Evolutionary conservation across 2,888 invertebrate species (phyloP).

Genomic region (Protodeltote pygarga): DNA sequence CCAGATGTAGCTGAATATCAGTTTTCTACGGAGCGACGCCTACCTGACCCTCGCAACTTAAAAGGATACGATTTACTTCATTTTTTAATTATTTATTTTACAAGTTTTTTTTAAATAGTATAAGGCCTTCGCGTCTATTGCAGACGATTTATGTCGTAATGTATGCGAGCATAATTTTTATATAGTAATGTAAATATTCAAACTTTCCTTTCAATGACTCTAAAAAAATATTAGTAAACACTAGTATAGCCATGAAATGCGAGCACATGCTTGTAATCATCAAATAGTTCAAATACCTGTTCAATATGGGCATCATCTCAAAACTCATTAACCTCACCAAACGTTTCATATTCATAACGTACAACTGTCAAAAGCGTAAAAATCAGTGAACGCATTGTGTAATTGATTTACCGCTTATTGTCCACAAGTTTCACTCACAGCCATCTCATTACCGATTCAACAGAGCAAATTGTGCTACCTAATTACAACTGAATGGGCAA

Average conservation of each 20-base stretch:
- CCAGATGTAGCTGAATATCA: no score
- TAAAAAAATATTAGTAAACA: slow-evolving; percentile 28
- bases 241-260: slow-evolving; percentile 18
- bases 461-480: slow-evolving; percentile 86
- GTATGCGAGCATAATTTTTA: no score
- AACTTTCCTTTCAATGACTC: no score
- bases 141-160: no score
- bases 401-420: slow-evolving; percentile 82
- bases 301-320: slow-evolving; percentile 37
- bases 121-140: no score
- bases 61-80: no score
- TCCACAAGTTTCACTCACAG: slow-evolving; percentile 65
- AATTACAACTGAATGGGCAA: slow-evolving; percentile 80
- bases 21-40: no score
- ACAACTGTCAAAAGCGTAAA: slow-evolving; percentile 60
- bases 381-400: slow-evolving; percentile 66
- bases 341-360: slow-evolving; percentile 57
- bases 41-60: no score
- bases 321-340: slow-evolving; percentile 41
- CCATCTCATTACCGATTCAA: slow-evolving; percentile 82
- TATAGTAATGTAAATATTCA: no score
- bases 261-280: slow-evolving; percentile 25
- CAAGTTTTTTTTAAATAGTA: no score
- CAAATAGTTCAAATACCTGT: slow-evolving; percentile 43
- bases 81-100: no score